Percentiles rank a stretch among this genome's conserved stretches.
Conservation (phyloP, 2,113 vertebrate genomes). For the Muntiacus muntjak region DNA sequence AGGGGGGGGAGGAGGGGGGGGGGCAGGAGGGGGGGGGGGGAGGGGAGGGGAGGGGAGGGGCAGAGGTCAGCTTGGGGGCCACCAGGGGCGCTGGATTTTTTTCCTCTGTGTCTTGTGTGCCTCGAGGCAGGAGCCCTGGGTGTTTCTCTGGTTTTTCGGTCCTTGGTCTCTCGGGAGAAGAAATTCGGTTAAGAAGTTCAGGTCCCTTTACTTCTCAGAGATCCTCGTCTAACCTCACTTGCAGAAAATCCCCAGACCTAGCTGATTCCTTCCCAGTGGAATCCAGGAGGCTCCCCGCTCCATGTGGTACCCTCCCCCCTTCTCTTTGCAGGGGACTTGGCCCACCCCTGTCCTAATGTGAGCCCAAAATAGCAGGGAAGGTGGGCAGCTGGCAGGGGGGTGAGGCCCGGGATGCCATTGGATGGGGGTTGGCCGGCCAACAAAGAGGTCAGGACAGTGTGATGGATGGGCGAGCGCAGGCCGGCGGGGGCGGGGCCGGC, state of each 20-base stretch:
- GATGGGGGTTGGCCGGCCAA: slow-evolving; percentile 2
- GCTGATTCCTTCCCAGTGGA: neutral
- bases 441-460: slow-evolving; percentile 8
- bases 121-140: neutral
- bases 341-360: slow-evolving; percentile 6
- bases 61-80: neutral
- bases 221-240: too few species aligned
- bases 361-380: slow-evolving; percentile 58
- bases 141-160: neutral
- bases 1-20: too few species aligned
- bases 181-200: neutral
- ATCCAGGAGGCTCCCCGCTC: neutral
- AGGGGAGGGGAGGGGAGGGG: accelerated
- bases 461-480: slow-evolving; percentile 24
- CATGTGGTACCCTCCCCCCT: accelerated
- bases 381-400: slow-evolving; percentile 20
- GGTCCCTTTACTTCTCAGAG: neutral
- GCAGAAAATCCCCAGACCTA: neutral
- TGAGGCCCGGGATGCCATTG: slow-evolving; percentile 1
- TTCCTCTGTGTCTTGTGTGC: neutral
- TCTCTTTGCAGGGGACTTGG: neutral
- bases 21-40: accelerated
- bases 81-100: neutral
- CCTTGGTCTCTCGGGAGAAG: neutral
- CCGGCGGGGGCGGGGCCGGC: neutral